phyloP scores from a whole-genome alignment of 2,113 vertebrate species.

The Mastomys natalensis region DNA sequence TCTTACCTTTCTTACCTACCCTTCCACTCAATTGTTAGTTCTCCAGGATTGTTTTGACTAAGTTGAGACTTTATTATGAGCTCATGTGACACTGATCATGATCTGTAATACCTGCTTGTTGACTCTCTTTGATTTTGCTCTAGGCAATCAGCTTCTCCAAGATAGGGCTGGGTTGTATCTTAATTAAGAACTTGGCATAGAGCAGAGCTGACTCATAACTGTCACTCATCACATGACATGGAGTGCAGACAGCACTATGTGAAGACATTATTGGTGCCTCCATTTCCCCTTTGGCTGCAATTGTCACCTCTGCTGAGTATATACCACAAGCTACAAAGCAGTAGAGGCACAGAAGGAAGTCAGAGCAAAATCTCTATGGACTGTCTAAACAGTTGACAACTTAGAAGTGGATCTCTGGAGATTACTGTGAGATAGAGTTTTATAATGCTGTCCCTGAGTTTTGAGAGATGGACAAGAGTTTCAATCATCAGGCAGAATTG shows the following conservation, averaged over 20 bases:
- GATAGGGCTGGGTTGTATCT: not conserved
- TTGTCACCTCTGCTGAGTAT: not conserved
- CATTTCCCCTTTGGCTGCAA: not conserved
- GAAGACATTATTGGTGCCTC: not conserved
- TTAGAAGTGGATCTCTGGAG: not conserved
- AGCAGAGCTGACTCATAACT: not conserved
- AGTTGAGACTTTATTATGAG: not conserved
- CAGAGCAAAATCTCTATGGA: not conserved
- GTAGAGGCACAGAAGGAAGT: not conserved
- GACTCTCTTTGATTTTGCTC: slow-evolving; percentile 5
- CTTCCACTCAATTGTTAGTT: not conserved
- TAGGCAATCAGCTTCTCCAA: not conserved
- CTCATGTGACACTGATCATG: not conserved
- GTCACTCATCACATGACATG: not conserved
- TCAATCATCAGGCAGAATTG: not conserved
- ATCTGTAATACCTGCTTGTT: not conserved
- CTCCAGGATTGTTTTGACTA: not conserved
- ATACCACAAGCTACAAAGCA: not conserved
- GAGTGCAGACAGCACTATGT: not conserved
- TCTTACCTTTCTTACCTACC: not conserved
- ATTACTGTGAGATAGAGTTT: not conserved
- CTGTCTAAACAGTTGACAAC: not conserved
- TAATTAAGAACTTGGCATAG: not conserved
- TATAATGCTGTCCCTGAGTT: not conserved
- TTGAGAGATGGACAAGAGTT: not conserved